Conservation (phyloP, 2,113 vertebrate species). For the Antennarius striatus region DNA sequence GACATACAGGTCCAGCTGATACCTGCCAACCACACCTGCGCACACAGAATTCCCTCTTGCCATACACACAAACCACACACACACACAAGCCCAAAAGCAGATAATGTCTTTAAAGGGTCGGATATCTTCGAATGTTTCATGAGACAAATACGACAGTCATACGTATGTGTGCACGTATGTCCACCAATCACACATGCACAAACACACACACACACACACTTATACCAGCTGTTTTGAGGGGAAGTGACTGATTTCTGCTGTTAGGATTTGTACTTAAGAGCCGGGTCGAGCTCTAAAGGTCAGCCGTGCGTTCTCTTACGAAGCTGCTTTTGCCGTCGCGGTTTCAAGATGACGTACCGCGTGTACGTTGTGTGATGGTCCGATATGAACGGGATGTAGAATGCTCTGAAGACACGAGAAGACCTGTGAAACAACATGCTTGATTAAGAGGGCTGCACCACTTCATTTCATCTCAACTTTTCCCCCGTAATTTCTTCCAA, state of each 20-base stretch:
- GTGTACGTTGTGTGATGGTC: conserved; percentile 71
- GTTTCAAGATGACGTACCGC: conserved; percentile 75
- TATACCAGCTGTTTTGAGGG: conserved; percentile 40
- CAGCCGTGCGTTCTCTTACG: conserved; percentile 68
- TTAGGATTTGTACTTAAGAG: conserved; percentile 8
- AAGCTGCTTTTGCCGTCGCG: conserved; percentile 70
- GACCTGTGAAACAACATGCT: conserved; percentile 44
- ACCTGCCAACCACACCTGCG: conserved; percentile 8
- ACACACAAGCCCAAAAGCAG: conserved; percentile 2
- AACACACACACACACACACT: conserved; percentile 23
- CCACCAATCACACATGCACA: conserved; percentile 12
- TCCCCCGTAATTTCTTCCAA: neutral
- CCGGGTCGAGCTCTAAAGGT: conserved; percentile 9
- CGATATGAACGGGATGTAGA: conserved; percentile 68
- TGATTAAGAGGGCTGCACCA: neutral
- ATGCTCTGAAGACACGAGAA: conserved; percentile 65
- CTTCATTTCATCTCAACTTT: neutral
- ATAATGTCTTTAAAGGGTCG: conserved; percentile 64
- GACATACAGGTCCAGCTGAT: conserved; percentile 23
- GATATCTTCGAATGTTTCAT: conserved; percentile 34
- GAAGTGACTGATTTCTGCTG: conserved; percentile 35
- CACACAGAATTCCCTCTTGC: neutral
- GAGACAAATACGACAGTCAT: conserved; percentile 27
- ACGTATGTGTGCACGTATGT: conserved; percentile 42
- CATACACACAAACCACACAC: neutral